phyloP scores from a whole-genome alignment of 2,888 invertebrate genomes.

The Ditula angustiorana region DNA sequence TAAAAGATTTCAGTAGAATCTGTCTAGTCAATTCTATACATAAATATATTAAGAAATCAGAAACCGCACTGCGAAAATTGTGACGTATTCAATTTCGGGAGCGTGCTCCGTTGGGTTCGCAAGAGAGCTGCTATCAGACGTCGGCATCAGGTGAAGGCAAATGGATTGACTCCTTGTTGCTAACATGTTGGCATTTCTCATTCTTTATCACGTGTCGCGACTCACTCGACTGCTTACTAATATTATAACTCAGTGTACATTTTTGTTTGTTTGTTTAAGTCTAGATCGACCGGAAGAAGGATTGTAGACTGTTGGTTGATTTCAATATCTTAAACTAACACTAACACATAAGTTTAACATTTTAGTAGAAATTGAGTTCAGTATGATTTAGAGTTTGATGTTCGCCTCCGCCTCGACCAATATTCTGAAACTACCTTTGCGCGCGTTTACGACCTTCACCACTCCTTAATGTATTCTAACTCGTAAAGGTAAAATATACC shows the following conservation, averaged over 20 bases:
- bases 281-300: too few relatives aligned
- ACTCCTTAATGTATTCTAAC: background rate
- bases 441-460: constrained; percentile 26
- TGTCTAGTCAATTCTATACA: too few relatives aligned
- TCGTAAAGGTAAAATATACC: background rate
- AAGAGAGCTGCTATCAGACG: constrained; percentile 42
- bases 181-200: constrained; percentile 43
- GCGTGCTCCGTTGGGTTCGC: constrained; percentile 46
- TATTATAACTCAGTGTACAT: too few relatives aligned
- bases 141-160: constrained; percentile 49
- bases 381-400: background rate
- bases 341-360: too few relatives aligned
- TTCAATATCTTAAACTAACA: too few relatives aligned
- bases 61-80: constrained; percentile 50
- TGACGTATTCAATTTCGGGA: constrained; percentile 53
- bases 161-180: constrained; percentile 52
- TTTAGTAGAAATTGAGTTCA: too few relatives aligned
- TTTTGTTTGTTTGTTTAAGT: too few relatives aligned
- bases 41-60: background rate
- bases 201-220: constrained; percentile 20
- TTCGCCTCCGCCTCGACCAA: constrained; percentile 5
- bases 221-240: too few relatives aligned
- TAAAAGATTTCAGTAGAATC: too few relatives aligned
- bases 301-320: too few relatives aligned
- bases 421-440: constrained; percentile 4